These are phyloP conservation scores for Ormyrus pomaceus DNA, from an alignment of 2,888 invertebrate species.

Conservation along the genomic window DNA sequence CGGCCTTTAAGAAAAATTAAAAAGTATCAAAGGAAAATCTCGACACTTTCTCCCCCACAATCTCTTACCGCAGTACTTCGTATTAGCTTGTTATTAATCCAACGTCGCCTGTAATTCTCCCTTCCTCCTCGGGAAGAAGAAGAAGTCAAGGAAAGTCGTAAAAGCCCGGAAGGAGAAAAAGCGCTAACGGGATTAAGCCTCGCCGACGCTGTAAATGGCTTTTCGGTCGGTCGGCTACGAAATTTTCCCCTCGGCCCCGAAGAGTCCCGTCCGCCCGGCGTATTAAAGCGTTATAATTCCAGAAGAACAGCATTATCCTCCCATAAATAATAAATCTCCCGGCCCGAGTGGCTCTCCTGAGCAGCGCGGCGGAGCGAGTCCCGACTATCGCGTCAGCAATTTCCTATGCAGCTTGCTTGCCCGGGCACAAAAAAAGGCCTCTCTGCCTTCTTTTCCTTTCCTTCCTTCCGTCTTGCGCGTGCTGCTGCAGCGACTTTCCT, in stretches of 20 bases:
- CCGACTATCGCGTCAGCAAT: constrained; percentile 46
- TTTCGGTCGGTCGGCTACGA: constrained; percentile 21
- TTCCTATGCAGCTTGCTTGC: constrained; percentile 38
- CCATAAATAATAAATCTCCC: constrained; percentile 56
- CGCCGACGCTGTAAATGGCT: constrained; percentile 36
- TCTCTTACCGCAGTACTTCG: constrained; percentile 18
- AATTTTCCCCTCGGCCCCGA: background rate
- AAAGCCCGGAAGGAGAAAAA: constrained; percentile 21
- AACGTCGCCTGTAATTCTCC: constrained; percentile 28
- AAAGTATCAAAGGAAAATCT: constrained; percentile 33
- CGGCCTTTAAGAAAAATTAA: background rate
- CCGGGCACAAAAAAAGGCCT: constrained; percentile 23
- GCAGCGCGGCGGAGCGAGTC: background rate
- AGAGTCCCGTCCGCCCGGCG: background rate
- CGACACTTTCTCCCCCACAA: background rate
- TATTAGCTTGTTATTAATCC: constrained; percentile 47
- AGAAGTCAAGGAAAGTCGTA: background rate
- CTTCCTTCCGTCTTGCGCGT: background rate
- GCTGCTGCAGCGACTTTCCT: background rate
- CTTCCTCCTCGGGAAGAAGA: background rate
- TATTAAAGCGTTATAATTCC: constrained; percentile 57
- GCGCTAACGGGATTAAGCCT: constrained; percentile 42
- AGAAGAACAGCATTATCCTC: constrained; percentile 53
- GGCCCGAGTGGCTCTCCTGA: constrained; percentile 27
- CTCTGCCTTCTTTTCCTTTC: constrained; percentile 4